Percentiles rank a stretch among this genome's conserved stretches.
These are phyloP conservation scores for Carlito syrichta DNA, from an alignment of 2,113 vertebrate genomes.

Conservation along the genomic window DNA sequence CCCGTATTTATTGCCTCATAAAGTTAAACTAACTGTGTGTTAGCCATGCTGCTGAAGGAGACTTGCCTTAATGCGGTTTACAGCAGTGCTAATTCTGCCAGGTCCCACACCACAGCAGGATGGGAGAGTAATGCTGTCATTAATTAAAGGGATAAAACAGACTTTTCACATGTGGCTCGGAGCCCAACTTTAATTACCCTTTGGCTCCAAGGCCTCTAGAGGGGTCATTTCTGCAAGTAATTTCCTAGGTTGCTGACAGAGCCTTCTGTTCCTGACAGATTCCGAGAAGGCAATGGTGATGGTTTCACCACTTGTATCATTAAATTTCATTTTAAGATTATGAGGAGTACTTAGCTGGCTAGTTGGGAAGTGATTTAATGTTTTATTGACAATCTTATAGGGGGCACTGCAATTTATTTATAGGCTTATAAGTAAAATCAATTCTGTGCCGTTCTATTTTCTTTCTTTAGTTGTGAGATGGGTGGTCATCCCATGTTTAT, in stretches of 20 bases:
- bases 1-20: slow-evolving; percentile 68
- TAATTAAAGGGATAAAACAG: slow-evolving; percentile 69
- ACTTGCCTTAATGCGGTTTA: slow-evolving; percentile 61
- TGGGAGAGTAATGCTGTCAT: slow-evolving; percentile 34
- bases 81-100: slow-evolving; percentile 54
- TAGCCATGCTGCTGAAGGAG: slow-evolving; percentile 36
- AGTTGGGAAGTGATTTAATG: slow-evolving; percentile 44
- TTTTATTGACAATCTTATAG: slow-evolving; percentile 32
- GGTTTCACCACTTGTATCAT: slow-evolving; percentile 34
- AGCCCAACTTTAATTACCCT: slow-evolving; percentile 59
- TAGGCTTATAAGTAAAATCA: slow-evolving; percentile 54
- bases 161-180: slow-evolving; percentile 58
- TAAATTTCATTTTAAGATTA: slow-evolving; percentile 54
- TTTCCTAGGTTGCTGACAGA: slow-evolving; percentile 47
- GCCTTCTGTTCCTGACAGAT: slow-evolving; percentile 15
- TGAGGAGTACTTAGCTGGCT: slow-evolving; percentile 18
- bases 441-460: slow-evolving; percentile 44
- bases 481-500: slow-evolving; percentile 6
- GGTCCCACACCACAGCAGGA: neutral
- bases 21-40: slow-evolving; percentile 64
- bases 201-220: neutral
- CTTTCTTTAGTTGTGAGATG: neutral
- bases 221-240: slow-evolving; percentile 53
- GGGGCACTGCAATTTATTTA: slow-evolving; percentile 43
- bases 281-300: slow-evolving; percentile 42